Conservation (phyloP, 2,888 invertebrate genomes). For the Lacanobia wlatinum region DNA sequence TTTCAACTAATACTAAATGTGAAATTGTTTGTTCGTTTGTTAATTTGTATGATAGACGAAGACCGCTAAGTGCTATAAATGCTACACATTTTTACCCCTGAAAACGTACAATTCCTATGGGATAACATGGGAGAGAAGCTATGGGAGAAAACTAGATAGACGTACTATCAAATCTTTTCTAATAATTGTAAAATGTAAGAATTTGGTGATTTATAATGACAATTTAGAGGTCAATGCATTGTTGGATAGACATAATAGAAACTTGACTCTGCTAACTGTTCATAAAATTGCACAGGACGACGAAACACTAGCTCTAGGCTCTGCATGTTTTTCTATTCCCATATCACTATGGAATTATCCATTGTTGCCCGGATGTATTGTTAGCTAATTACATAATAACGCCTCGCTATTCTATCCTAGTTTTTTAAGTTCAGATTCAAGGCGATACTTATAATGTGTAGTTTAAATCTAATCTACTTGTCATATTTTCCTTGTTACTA, state of each 20-base stretch:
- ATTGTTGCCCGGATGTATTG: constrained; percentile 64
- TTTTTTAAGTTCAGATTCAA: constrained; percentile 62
- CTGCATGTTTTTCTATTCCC: constrained; percentile 55
- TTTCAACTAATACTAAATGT: no score
- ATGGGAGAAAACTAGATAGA: neutral
- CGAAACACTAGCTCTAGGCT: constrained; percentile 7
- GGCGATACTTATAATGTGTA: constrained; percentile 55
- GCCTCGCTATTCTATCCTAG: constrained; percentile 47
- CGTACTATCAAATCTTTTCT: neutral
- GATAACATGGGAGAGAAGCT: neutral
- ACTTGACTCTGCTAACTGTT: neutral
- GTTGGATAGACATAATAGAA: neutral
- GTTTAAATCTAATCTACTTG: constrained; percentile 52
- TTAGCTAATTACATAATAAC: constrained; percentile 65
- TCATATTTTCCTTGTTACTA: constrained; percentile 39
- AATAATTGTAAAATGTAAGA: neutral
- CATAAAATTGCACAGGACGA: constrained; percentile 33
- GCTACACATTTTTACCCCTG: neutral
- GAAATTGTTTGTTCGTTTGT: neutral
- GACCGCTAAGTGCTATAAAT: neutral
- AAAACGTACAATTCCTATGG: neutral
- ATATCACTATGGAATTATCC: constrained; percentile 59
- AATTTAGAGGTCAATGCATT: neutral
- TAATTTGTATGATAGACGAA: neutral
- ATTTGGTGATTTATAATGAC: neutral